Percentiles rank a stretch among this genome's conserved stretches.
phyloP scores from a whole-genome alignment of 2,797 vertebrate species.

The Leucoraja ocellata region DNA sequence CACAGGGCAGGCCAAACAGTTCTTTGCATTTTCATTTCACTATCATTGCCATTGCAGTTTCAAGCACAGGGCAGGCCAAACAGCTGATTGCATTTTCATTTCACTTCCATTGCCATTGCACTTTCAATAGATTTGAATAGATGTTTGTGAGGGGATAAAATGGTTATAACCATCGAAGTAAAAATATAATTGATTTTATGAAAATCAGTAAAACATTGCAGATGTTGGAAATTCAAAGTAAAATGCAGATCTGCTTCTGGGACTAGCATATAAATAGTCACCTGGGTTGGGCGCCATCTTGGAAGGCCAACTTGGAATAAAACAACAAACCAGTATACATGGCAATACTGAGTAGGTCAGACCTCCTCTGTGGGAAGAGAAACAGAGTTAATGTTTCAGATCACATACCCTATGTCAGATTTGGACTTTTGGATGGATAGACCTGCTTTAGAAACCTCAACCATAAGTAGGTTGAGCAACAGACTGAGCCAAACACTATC shows the following conservation, averaged over 20 bases:
- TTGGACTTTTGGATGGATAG: not conserved
- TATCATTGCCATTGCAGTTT: too few relatives aligned
- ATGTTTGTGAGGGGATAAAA: not conserved
- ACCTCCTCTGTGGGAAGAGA: not conserved
- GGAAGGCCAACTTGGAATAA: too few relatives aligned
- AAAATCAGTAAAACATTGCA: not conserved
- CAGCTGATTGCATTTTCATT: too few relatives aligned
- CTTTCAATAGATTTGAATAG: not conserved
- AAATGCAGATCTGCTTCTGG: too few relatives aligned
- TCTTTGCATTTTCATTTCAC: too few relatives aligned
- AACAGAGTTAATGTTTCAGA: not conserved
- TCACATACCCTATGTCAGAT: not conserved
- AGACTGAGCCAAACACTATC: not conserved
- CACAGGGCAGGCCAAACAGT: too few relatives aligned
- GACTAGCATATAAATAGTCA: too few relatives aligned
- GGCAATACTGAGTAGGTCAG: not conserved
- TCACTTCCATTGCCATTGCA: too few relatives aligned
- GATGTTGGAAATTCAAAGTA: not conserved
- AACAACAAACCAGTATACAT: too few relatives aligned
- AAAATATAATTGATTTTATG: not conserved
- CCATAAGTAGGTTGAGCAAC: not conserved
- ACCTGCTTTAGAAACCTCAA: not conserved
- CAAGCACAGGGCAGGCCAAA: too few relatives aligned
- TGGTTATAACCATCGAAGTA: not conserved
- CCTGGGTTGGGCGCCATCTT: too few relatives aligned